phyloP scores from a whole-genome alignment of 1,140 invertebrate species.

The Agrypnia vestita region DNA sequence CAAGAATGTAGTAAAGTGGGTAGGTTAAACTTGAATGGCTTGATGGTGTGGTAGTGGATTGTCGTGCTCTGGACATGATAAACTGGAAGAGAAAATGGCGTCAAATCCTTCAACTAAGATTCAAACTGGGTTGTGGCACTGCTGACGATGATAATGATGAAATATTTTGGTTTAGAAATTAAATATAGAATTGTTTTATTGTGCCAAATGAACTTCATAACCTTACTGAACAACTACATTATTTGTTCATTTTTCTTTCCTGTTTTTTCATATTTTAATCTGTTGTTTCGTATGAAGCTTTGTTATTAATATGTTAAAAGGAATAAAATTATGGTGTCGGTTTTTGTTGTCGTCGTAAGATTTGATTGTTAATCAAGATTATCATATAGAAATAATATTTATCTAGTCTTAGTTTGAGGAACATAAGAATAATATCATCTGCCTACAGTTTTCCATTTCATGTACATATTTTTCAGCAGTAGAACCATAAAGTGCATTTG shows the following conservation, averaged over 20 bases:
- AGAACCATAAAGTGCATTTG: no score
- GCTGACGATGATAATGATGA: not conserved
- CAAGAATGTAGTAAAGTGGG: no score
- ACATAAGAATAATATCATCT: not conserved
- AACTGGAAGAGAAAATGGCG: no score
- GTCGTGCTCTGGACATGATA: no score
- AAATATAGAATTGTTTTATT: not conserved
- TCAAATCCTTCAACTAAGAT: no score
- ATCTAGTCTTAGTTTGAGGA: slow-evolving; percentile 29
- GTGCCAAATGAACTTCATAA: slow-evolving; percentile 1
- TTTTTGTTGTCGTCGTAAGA: slow-evolving; percentile 5
- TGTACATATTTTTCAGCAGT: no score
- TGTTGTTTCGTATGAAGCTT: not conserved
- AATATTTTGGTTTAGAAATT: slow-evolving; percentile 1
- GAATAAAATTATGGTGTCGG: not conserved
- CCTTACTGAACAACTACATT: not conserved
- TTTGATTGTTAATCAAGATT: slow-evolving; percentile 44
- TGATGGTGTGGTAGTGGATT: no score
- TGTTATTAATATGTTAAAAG: not conserved
- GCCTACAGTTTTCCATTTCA: no score
- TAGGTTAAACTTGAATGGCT: no score
- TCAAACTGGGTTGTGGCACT: no score
- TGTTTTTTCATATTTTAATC: not conserved
- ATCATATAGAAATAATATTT: slow-evolving; percentile 23
- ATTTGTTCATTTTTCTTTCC: not conserved